Percentiles rank a stretch among this genome's conserved stretches.
Conservation (phyloP, 2,113 vertebrate species). For the Stercorarius parasiticus region DNA sequence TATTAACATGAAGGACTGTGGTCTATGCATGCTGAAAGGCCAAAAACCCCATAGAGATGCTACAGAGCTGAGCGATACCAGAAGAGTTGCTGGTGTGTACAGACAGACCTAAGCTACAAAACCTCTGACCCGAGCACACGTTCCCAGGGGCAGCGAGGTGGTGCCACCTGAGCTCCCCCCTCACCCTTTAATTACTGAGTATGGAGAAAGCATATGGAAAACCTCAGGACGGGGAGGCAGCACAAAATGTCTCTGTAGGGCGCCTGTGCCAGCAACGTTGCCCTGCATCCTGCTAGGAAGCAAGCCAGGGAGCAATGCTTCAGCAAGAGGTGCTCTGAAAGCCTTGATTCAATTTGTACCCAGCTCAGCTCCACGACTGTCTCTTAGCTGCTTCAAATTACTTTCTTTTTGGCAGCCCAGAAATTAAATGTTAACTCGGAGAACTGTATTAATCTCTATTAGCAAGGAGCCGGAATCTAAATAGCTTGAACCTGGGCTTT, state of each 20-base stretch:
- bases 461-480: slow-evolving; percentile 15
- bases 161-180: neutral
- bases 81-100: neutral
- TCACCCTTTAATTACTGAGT: neutral
- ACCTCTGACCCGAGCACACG: neutral
- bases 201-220: slow-evolving; percentile 35
- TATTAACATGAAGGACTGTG: neutral
- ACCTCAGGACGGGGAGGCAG: neutral
- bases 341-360: slow-evolving; percentile 60
- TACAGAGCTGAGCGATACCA: neutral
- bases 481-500: neutral
- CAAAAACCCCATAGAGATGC: neutral
- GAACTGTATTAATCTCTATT: slow-evolving; percentile 58
- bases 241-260: slow-evolving; percentile 9
- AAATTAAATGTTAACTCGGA: slow-evolving; percentile 51
- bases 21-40: neutral
- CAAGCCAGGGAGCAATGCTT: slow-evolving; percentile 34
- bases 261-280: neutral
- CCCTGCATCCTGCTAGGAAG: slow-evolving; percentile 46
- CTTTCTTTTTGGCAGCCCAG: slow-evolving; percentile 40
- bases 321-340: slow-evolving; percentile 20
- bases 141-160: neutral
- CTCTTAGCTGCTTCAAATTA: slow-evolving; percentile 54
- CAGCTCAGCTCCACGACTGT: slow-evolving; percentile 23
- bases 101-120: neutral